These are phyloP conservation scores for Phalacrocorax brasilianus DNA, from an alignment of 2,113 vertebrate species.

Conservation along the genomic window DNA sequence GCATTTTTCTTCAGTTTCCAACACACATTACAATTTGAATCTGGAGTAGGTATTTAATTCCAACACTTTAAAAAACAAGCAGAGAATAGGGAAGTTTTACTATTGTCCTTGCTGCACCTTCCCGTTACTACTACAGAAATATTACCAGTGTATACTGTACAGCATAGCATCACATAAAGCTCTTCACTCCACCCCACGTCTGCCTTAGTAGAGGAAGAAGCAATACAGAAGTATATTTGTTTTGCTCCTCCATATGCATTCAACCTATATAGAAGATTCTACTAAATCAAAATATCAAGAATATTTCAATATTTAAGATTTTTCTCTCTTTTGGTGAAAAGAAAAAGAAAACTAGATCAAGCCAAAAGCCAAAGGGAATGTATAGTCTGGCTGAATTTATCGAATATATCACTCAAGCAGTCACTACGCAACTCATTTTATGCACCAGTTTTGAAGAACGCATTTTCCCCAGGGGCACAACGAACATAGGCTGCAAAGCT, in stretches of 20 bases:
- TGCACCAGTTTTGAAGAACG: neutral
- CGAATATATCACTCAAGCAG: neutral
- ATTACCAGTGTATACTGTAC: neutral
- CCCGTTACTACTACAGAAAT: neutral
- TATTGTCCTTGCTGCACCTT: neutral
- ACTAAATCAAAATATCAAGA: neutral
- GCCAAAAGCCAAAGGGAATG: neutral
- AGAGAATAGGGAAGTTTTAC: neutral
- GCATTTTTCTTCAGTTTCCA: neutral
- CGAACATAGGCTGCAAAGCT: neutral
- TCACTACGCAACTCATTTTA: neutral
- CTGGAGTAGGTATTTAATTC: neutral
- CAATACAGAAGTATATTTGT: neutral
- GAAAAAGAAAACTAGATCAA: neutral
- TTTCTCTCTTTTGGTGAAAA: neutral
- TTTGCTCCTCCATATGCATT: neutral
- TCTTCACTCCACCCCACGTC: neutral
- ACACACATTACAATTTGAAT: accelerated
- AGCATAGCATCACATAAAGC: neutral
- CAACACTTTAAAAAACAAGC: neutral
- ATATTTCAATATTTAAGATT: neutral
- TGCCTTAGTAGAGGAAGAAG: neutral
- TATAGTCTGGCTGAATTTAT: neutral
- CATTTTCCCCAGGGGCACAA: neutral
- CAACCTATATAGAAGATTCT: neutral